Percentiles rank a stretch among this genome's conserved stretches.
Evolutionary conservation across 2,113 vertebrate genomes (phyloP).

Genomic region (Tragelaphus strepsiceros): DNA sequence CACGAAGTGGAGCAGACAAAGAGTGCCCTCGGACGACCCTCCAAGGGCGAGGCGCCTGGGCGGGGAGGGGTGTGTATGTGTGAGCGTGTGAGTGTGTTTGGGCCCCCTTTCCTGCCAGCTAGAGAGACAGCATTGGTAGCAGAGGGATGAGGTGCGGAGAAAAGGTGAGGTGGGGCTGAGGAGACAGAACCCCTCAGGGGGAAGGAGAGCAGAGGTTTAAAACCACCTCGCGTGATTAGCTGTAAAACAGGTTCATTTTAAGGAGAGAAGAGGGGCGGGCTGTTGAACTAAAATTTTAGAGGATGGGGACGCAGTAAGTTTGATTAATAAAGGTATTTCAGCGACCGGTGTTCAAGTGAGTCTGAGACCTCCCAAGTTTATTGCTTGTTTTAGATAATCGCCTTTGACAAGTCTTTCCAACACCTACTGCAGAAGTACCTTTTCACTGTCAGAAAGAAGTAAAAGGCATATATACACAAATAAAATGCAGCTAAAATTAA

Average conservation of each 20-base stretch:
- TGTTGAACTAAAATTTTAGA: not conserved
- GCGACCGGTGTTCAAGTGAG: not conserved
- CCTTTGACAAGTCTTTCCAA: conserved; percentile 9
- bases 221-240: not conserved
- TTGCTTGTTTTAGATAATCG: conserved; percentile 42
- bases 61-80: not conserved
- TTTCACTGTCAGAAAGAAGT: conserved; percentile 62
- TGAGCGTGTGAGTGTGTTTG: not conserved
- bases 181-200: not conserved
- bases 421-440: conserved; percentile 40
- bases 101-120: not conserved
- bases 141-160: not conserved
- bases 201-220: not conserved
- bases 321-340: conserved; percentile 17
- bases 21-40: not conserved
- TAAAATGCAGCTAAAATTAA: conserved; percentile 75
- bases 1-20: conserved; percentile 24
- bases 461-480: conserved; percentile 56
- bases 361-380: conserved; percentile 39
- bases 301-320: not conserved
- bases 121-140: not conserved
- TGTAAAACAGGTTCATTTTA: not conserved
- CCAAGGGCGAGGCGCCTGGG: not conserved
- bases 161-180: not conserved
- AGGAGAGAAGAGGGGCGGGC: not conserved